phyloP scores from a whole-genome alignment of 2,113 vertebrate species.

The Pionites leucogaster region DNA sequence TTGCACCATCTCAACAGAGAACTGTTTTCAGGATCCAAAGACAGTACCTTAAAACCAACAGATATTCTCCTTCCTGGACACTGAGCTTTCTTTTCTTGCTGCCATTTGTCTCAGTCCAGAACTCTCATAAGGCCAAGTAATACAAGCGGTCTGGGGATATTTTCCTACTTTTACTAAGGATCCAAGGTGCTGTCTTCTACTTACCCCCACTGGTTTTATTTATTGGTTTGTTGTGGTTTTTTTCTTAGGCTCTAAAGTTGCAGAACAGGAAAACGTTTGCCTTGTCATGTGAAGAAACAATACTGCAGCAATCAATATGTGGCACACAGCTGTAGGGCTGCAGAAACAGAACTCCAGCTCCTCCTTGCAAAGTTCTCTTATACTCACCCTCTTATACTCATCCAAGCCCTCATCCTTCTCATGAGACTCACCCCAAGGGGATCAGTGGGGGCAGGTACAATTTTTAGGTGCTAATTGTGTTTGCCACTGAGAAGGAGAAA shows the following conservation, averaged over 20 bases:
- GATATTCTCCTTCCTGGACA: background rate
- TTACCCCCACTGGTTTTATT: background rate
- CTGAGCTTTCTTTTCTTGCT: background rate
- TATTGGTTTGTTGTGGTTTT: background rate
- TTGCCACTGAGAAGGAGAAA: background rate
- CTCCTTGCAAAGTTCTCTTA: background rate
- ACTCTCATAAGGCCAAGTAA: background rate
- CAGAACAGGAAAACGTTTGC: background rate
- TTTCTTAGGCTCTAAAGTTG: background rate
- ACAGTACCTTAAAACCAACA: background rate
- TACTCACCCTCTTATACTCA: too few relatives aligned
- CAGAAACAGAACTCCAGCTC: background rate
- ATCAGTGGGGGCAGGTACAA: background rate
- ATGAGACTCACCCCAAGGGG: background rate
- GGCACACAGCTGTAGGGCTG: background rate
- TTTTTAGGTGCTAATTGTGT: background rate
- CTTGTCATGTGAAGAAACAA: background rate
- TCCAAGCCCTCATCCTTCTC: background rate
- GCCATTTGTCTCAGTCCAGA: background rate
- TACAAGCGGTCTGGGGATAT: background rate
- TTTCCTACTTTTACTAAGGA: background rate
- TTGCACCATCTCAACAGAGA: background rate
- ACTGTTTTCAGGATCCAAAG: background rate
- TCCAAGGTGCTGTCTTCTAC: background rate
- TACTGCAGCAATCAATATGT: background rate